A percentile compares a stretch with the other conserved stretches of the same genome.
Evolutionary conservation across 2,797 vertebrate genomes (phyloP).

Genomic region (Myotis myotis): DNA sequence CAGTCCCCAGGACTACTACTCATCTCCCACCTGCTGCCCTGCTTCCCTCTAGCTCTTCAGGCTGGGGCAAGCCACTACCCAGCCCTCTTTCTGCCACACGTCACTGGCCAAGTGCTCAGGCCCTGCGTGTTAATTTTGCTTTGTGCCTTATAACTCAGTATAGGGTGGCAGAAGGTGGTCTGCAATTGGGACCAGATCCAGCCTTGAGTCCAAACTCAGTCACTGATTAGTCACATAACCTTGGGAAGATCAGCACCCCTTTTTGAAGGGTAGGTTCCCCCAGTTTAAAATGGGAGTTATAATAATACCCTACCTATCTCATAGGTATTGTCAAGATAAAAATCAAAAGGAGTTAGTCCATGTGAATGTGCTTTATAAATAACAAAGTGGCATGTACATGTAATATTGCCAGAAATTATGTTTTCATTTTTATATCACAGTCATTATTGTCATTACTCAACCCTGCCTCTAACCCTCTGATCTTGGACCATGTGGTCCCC

Average conservation of each 20-base stretch:
- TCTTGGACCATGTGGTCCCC: neutral
- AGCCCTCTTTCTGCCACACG: neutral
- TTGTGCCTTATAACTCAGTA: neutral
- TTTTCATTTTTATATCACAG: neutral
- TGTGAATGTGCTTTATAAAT: neutral
- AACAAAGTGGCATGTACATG: neutral
- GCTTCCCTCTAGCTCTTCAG: accelerated
- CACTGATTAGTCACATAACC: neutral
- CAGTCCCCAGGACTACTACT: neutral
- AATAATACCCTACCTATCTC: neutral
- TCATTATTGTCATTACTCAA: neutral
- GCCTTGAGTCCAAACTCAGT: neutral
- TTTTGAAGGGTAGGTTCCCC: neutral
- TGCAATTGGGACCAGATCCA: neutral
- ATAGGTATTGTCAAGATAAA: neutral
- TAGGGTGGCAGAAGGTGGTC: neutral
- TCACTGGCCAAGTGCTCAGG: neutral
- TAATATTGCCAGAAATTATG: neutral
- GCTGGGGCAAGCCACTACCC: neutral
- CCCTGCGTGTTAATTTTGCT: neutral
- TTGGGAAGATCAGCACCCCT: neutral
- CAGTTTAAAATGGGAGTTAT: neutral
- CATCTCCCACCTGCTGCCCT: neutral
- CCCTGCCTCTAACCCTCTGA: neutral
- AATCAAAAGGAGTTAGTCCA: neutral